phyloP scores from a whole-genome alignment of 2,113 vertebrate species.

The Cromileptes altivelis region DNA sequence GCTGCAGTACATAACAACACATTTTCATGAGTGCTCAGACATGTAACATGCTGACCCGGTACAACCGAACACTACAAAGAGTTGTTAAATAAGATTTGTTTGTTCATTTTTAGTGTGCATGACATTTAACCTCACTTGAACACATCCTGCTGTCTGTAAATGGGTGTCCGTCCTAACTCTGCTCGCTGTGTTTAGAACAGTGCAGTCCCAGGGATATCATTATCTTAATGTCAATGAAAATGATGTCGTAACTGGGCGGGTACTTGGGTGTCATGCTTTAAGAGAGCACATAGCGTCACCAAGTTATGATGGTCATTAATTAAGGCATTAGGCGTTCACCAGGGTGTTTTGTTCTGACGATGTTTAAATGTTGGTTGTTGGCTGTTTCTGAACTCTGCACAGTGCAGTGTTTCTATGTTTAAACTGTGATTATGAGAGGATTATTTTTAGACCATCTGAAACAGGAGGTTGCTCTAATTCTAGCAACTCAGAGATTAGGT shows the following conservation, averaged over 20 bases:
- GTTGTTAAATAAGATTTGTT: too few relatives aligned
- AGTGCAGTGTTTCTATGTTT: slow-evolving; percentile 45
- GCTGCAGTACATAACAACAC: too few relatives aligned
- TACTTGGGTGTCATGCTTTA: neutral
- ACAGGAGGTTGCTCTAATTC: slow-evolving; percentile 65
- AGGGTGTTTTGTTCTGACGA: neutral
- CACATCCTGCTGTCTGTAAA: neutral
- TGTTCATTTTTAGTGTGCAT: neutral
- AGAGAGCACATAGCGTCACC: neutral
- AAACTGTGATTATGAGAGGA: slow-evolving; percentile 44
- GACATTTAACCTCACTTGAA: neutral
- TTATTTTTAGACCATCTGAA: slow-evolving; percentile 70
- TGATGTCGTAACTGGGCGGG: neutral
- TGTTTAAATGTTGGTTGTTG: slow-evolving; percentile 22
- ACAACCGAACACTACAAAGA: too few relatives aligned
- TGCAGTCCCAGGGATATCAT: neutral
- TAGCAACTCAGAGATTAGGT: slow-evolving; percentile 57
- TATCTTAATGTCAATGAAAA: slow-evolving; percentile 4
- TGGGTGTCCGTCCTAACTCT: neutral
- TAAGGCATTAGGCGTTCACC: neutral
- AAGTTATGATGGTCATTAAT: neutral
- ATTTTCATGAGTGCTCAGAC: too few relatives aligned
- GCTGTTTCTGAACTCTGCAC: slow-evolving; percentile 44
- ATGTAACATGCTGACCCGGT: too few relatives aligned
- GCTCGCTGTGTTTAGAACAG: slow-evolving; percentile 1